Evolutionary conservation across 2,113 vertebrate genomes (phyloP), one percentile per base, ranked within the genome.

Genomic region (Thalassoma bifasciatum): DNA sequence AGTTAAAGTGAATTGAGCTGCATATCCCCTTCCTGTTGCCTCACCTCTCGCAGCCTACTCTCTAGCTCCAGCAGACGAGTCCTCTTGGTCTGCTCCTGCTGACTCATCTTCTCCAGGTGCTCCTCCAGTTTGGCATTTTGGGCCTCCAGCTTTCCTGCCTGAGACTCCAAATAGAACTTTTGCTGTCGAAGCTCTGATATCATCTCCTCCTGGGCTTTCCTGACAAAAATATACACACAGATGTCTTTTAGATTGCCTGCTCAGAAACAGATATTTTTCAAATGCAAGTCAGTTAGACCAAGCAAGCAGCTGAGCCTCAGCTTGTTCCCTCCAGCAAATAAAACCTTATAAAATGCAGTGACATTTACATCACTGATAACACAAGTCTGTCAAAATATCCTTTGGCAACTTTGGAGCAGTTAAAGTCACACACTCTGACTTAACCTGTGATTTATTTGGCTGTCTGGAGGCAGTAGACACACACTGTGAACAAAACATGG

Each of bases 151-250:
- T 99, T 99, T 21, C 98, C 98, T 24, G 97, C 97, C 87, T 99
- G 98, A 0, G 98, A 98, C 91, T 99, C 98, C 93, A 99, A 91
- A 88, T 99, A 99, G 91, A 99, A 99, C 89, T 99, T 99, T 91
- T 99, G 97, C 87, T 99, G 97, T 64, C 98, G 94, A 70, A 99
- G 96, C 87, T 99, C 98, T 61, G 97, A 98, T 87, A 99, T 99
- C 98, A 99, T 99, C 90, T 99, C 98, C 84, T 99, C 98, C 84
- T 99, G 98, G 72, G 98, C 97, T 96, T 99, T 98, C 97, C 98
- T 99, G 73, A 50, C 16, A 79, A 79, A 70, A 67, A 76, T 5
- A 82, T 16, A 83, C 36, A 78, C 42, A 72, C 4, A 64, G 13
- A 69, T 36, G 23, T 0, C 11, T 0, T 17, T 77, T 67, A 37